phyloP scores from a whole-genome alignment of 2,888 invertebrate species.

The Metallyticus violacea region DNA sequence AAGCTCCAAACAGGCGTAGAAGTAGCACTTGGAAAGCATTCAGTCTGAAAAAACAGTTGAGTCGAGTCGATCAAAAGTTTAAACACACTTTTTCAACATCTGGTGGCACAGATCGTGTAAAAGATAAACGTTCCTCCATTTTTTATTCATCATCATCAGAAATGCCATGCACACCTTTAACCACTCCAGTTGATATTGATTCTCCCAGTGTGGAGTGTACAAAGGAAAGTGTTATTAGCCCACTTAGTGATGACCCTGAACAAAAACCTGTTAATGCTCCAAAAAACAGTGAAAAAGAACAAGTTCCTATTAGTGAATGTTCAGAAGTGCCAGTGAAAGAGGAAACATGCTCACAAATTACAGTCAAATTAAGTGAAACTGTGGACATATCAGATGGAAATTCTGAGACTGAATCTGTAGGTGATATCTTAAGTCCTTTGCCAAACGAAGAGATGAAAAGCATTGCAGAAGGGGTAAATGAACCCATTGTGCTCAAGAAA shows the following conservation, averaged over 20 bases:
- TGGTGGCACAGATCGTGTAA: neutral
- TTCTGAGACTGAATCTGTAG: slow-evolving; percentile 37
- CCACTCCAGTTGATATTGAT: neutral
- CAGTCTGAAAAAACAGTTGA: slow-evolving; percentile 77
- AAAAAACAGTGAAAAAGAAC: neutral
- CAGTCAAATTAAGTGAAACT: slow-evolving; percentile 1
- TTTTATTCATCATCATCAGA: slow-evolving; percentile 19
- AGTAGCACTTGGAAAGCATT: slow-evolving; percentile 65
- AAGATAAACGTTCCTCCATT: slow-evolving; percentile 18
- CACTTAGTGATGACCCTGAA: neutral
- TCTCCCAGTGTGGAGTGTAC: neutral
- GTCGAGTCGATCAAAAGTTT: slow-evolving; percentile 72
- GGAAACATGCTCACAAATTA: neutral
- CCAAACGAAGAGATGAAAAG: slow-evolving; percentile 38
- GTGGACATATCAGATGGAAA: slow-evolving; percentile 36
- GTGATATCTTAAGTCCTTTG: slow-evolving; percentile 43
- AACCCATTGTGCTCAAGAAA: slow-evolving; percentile 26
- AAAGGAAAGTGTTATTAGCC: neutral
- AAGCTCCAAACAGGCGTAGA: slow-evolving; percentile 18
- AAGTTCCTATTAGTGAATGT: neutral
- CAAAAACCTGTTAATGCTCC: neutral
- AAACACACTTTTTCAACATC: slow-evolving; percentile 58
- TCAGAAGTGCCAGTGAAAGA: neutral
- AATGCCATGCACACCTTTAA: neutral
- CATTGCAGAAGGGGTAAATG: slow-evolving; percentile 40